Percentiles rank a stretch among this genome's conserved stretches.
Conservation (phyloP, 2,113 vertebrate species). For the Platichthys flesus region DNA sequence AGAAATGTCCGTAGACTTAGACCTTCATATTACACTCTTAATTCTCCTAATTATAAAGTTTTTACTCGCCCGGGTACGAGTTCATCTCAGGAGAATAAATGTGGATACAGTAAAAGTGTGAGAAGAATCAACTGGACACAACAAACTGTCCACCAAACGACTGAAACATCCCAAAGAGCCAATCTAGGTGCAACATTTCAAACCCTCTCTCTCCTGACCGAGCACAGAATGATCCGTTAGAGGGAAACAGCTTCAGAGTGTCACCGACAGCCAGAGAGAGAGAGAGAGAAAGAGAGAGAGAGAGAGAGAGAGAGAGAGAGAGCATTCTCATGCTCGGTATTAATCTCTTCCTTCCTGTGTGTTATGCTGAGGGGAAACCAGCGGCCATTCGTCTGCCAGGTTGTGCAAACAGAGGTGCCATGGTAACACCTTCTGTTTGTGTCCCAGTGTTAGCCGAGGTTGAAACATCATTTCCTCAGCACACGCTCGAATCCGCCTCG, state of each 20-base stretch:
- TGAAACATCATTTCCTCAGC: slow-evolving; percentile 39
- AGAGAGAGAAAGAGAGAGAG: background rate
- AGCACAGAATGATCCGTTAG: background rate
- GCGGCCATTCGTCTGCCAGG: slow-evolving; percentile 36
- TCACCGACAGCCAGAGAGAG: background rate
- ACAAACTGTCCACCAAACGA: too few relatives aligned
- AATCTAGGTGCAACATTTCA: too few relatives aligned
- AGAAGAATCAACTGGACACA: too few relatives aligned
- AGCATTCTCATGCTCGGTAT: slow-evolving; percentile 34
- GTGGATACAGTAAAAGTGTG: too few relatives aligned
- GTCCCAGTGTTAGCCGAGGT: background rate
- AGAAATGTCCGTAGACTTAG: too few relatives aligned
- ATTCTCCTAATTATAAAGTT: too few relatives aligned
- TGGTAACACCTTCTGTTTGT: slow-evolving; percentile 63
- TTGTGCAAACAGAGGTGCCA: slow-evolving; percentile 54
- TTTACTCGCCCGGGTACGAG: too few relatives aligned
- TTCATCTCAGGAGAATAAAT: too few relatives aligned
- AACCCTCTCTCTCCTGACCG: too few relatives aligned
- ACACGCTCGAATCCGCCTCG: background rate
- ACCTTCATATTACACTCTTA: too few relatives aligned
- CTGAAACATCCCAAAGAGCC: too few relatives aligned
- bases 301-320: background rate
- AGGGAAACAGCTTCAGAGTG: background rate
- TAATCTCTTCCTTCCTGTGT: slow-evolving; percentile 59
- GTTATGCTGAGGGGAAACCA: slow-evolving; percentile 46